Conservation (phyloP, 2,797 vertebrate genomes). For the Helostoma temminkii region DNA sequence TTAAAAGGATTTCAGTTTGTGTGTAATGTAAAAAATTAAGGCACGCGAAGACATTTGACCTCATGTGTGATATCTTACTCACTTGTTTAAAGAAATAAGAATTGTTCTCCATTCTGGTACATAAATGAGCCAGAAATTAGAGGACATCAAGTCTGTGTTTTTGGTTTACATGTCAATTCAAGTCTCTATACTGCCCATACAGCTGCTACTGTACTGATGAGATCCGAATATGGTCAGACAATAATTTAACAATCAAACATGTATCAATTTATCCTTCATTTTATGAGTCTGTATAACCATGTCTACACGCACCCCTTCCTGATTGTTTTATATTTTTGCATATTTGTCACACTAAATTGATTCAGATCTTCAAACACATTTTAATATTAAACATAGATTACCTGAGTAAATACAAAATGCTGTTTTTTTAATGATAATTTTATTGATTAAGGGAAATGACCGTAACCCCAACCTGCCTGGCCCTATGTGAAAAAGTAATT, state of each 20-base stretch:
- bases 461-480: no score
- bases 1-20: neutral
- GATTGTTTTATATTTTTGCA: no score
- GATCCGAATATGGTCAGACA: neutral
- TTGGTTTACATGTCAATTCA: neutral
- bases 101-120: conserved; percentile 13
- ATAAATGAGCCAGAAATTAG: neutral
- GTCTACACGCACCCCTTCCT: neutral
- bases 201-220: conserved; percentile 4
- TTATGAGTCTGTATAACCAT: conserved; percentile 20
- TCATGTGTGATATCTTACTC: neutral
- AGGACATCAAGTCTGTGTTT: neutral
- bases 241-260: neutral
- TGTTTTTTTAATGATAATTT: no score
- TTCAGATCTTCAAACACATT: no score
- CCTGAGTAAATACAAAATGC: no score
- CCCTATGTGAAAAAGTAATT: no score
- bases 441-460: no score
- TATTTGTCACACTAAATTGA: no score
- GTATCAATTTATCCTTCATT: conserved; percentile 14
- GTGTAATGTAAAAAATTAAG: conserved; percentile 10
- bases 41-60: conserved; percentile 11
- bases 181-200: neutral
- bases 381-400: no score
- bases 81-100: no score